A percentile compares a stretch with the other conserved stretches of the same genome.
These are phyloP conservation scores for Paratrypauchen microcephalus DNA, from an alignment of 2,797 vertebrate species.

Conservation along the genomic window DNA sequence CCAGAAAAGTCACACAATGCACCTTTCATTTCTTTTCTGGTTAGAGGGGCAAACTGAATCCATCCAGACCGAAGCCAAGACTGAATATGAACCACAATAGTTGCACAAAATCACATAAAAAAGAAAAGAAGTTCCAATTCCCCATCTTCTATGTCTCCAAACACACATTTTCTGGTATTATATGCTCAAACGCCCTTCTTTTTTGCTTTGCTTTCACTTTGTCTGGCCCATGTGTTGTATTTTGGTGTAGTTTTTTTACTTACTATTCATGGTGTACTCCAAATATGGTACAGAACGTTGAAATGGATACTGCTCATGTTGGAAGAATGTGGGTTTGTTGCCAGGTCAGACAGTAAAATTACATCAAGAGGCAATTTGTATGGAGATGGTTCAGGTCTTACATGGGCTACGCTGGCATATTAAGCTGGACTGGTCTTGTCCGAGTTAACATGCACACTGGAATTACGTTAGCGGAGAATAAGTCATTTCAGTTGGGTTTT, in stretches of 20 bases:
- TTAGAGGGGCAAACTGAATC: too few relatives aligned
- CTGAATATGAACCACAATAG: too few relatives aligned
- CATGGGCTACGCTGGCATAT: background rate
- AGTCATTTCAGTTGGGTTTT: background rate
- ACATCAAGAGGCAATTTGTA: slow-evolving; percentile 23
- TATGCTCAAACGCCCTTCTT: slow-evolving; percentile 54
- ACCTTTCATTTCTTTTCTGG: too few relatives aligned
- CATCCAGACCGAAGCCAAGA: too few relatives aligned
- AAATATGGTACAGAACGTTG: slow-evolving; percentile 43
- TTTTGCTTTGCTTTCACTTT: slow-evolving; percentile 48
- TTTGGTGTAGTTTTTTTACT: slow-evolving; percentile 15
- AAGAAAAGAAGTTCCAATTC: too few relatives aligned
- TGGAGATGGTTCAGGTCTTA: slow-evolving; percentile 25
- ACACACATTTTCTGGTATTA: slow-evolving; percentile 10
- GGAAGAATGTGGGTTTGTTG: slow-evolving; percentile 41
- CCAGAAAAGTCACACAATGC: too few relatives aligned
- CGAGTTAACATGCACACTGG: background rate
- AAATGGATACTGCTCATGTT: slow-evolving; percentile 27
- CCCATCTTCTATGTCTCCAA: too few relatives aligned
- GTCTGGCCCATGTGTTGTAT: slow-evolving; percentile 27
- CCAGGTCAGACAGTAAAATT: slow-evolving; percentile 26
- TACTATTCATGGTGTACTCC: slow-evolving; percentile 22
- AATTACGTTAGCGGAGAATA: background rate
- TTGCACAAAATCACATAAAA: too few relatives aligned
- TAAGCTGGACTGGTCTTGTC: slow-evolving; percentile 1